These are phyloP conservation scores for Dromococcyx pavoninus DNA, from an alignment of 2,797 vertebrate species.

Conservation along the genomic window DNA sequence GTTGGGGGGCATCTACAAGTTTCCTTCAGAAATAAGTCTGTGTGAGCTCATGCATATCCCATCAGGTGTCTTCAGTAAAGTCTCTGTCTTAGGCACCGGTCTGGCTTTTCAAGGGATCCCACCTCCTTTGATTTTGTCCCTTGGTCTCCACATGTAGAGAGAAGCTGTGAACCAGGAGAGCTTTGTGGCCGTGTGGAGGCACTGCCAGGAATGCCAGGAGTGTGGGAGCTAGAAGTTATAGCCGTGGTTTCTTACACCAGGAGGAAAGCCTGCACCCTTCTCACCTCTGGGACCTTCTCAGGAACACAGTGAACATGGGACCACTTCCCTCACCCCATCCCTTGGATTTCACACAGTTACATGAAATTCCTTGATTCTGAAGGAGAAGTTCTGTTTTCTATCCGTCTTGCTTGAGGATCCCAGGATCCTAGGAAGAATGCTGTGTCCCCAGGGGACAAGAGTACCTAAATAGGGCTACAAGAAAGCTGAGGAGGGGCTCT, in stretches of 20 bases:
- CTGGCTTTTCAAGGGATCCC: neutral
- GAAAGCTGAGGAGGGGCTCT: too few relatives aligned
- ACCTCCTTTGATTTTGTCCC: neutral
- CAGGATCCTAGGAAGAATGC: accelerated
- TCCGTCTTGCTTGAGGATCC: neutral
- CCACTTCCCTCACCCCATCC: neutral
- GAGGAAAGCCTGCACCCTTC: neutral
- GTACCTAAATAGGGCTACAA: too few relatives aligned
- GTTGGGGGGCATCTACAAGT: too few relatives aligned
- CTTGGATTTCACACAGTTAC: neutral
- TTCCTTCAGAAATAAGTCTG: neutral
- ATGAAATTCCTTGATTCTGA: neutral
- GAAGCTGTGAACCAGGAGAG: neutral
- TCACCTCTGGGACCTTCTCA: neutral
- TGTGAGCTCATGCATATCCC: accelerated
- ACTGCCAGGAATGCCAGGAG: neutral
- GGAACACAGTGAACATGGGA: accelerated
- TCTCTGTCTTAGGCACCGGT: neutral
- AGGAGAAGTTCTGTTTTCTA: neutral
- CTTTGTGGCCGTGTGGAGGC: neutral
- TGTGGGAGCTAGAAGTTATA: neutral
- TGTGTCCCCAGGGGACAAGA: too few relatives aligned
- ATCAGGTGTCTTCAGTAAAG: neutral
- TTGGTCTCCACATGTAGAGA: accelerated
- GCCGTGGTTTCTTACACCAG: neutral